These are phyloP conservation scores for Crypturellus tataupa DNA, from an alignment of 2,797 vertebrate genomes.

Conservation along the genomic window DNA sequence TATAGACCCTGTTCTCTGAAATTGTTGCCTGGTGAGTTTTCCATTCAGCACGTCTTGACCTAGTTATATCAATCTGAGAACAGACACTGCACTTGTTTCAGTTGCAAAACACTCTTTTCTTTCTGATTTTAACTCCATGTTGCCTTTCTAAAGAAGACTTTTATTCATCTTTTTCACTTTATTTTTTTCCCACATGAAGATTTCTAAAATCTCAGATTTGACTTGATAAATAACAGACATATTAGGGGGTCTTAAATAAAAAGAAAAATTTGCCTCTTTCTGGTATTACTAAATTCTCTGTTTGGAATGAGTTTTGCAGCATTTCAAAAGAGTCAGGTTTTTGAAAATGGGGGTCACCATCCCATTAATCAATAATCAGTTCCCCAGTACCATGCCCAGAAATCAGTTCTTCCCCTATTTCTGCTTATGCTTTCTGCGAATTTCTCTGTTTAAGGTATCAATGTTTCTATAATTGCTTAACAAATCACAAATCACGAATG, in stretches of 20 bases:
- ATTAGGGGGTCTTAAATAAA: neutral
- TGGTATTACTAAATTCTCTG: neutral
- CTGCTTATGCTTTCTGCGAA: neutral
- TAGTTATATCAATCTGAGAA: neutral
- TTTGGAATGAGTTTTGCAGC: neutral
- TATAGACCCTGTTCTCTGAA: neutral
- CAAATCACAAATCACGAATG: neutral
- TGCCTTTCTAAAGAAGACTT: neutral
- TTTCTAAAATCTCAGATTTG: neutral
- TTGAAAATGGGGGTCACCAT: slow-evolving; percentile 15
- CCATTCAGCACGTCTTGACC: neutral
- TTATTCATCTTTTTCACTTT: neutral
- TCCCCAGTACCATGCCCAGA: too few relatives aligned
- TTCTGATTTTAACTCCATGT: neutral
- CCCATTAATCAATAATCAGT: neutral
- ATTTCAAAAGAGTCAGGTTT: neutral
- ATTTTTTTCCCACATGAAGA: neutral
- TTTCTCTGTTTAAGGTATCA: neutral
- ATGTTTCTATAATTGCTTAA: neutral
- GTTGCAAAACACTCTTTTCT: neutral
- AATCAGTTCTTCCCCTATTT: neutral
- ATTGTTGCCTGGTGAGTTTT: neutral
- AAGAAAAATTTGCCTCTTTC: neutral
- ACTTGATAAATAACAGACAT: neutral
- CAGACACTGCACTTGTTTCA: neutral